A percentile compares a stretch with the other conserved stretches of the same genome.
These are phyloP conservation scores for Bombus confusus DNA, from an alignment of 1,140 invertebrate species.

Conservation along the genomic window DNA sequence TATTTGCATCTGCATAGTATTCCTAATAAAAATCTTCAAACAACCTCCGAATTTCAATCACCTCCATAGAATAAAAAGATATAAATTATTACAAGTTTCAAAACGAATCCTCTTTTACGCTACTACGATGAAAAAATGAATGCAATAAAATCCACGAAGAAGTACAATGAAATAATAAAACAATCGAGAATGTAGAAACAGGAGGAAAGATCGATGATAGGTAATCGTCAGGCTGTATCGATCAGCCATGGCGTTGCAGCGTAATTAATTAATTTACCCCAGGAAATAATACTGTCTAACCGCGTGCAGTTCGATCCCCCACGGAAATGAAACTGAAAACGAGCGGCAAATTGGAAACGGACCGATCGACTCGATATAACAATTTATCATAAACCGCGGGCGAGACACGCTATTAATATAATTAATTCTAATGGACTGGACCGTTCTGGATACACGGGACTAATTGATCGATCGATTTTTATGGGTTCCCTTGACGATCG, in stretches of 20 bases:
- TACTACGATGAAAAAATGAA: too few species aligned
- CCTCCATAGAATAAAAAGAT: too few species aligned
- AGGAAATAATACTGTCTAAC: slow-evolving; percentile 58
- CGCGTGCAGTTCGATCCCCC: slow-evolving; percentile 38
- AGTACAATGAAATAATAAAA: too few species aligned
- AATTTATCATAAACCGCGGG: slow-evolving; percentile 52
- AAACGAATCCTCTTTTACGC: neutral
- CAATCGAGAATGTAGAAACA: neutral
- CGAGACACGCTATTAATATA: slow-evolving; percentile 59
- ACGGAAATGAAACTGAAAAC: slow-evolving; percentile 51
- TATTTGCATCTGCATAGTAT: too few species aligned
- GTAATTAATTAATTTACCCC: slow-evolving; percentile 66
- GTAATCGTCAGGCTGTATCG: slow-evolving; percentile 37
- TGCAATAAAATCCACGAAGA: neutral
- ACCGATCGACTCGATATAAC: slow-evolving; percentile 44
- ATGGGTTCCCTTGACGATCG: neutral
- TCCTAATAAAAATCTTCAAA: too few species aligned
- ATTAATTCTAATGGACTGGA: slow-evolving; percentile 64
- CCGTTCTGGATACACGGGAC: neutral
- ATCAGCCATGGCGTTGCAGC: slow-evolving; percentile 2
- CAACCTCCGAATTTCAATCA: rapidly evolving
- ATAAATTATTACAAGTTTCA: neutral
- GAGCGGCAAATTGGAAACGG: slow-evolving; percentile 48
- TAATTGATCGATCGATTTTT: slow-evolving; percentile 60
- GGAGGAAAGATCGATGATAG: neutral